Base-by-base conservation (phyloP, 2,113 vertebrate genomes). In the Hipposideros armiger region DNA sequence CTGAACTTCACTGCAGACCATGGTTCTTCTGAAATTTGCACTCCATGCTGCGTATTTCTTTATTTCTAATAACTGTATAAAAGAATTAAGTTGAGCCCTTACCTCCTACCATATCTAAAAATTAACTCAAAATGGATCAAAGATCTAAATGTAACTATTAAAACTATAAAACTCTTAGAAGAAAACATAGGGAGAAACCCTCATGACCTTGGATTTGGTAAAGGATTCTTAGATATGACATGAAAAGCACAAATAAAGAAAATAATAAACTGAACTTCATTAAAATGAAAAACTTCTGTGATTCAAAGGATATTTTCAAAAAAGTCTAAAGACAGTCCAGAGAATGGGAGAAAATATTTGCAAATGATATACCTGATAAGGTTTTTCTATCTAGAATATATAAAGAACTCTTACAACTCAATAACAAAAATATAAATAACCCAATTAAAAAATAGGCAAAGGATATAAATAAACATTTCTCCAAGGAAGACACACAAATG, bases 341-440 rank as follows among this genome's bases (percentile, higher is more conserved):
- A 52, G 17, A 52, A 70, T 7, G 14, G 30, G 15, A 47, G 52
- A 67, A 78, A 86, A 40, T 70, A 78, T 32, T 52, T 87, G 54
- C 45, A 80, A 62, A 58, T 70, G 17, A 60, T 26, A 26, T 60
- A 47, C 52, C 69, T 60, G 67, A 50, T 66, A 54, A 56, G 47
- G 15, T 10, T 26, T 45, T 70, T 87, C 10, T 30, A 26, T 28
- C 58, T 70, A 73, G 32, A 62, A 62, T 24, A 70, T 22, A 72
- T n/a, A 86, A 91, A 77, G 67, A 69, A 91, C 20, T 72, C 64
- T 69, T 76, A 62, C 13, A 56, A 81, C n/a, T 80, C 42, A 95
- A 66, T 10, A 80, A n/a, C 84, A 47, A 81, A 92, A 58, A 54
- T 47, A 47, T 30, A 69, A 86, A 56, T 69, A 77, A 94, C 10